These are phyloP conservation scores for Dryobotodes eremita DNA, from an alignment of 2,888 invertebrate genomes.

Conservation along the genomic window DNA sequence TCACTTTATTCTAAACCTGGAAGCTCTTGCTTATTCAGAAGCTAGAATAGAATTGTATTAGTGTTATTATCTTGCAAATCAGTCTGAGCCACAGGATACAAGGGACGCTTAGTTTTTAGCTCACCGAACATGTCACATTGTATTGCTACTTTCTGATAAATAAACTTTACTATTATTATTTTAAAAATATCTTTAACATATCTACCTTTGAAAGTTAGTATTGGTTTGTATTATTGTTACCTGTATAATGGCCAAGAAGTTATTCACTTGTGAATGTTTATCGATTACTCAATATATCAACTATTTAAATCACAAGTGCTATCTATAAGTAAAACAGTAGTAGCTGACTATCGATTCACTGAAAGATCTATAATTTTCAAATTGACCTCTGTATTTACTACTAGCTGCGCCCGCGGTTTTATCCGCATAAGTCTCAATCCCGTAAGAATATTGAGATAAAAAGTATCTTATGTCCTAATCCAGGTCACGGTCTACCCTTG, in stretches of 20 bases:
- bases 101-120: neutral
- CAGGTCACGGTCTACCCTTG: too few species aligned
- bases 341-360: neutral
- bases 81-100: neutral
- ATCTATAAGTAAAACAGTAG: neutral
- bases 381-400: neutral
- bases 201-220: neutral
- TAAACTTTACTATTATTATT: neutral
- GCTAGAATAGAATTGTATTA: neutral
- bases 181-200: neutral
- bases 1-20: neutral
- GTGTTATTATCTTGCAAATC: neutral
- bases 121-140: neutral
- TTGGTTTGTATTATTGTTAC: neutral
- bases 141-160: neutral
- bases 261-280: neutral
- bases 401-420: too few species aligned
- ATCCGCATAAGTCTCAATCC: too few species aligned
- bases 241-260: neutral
- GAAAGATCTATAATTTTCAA: neutral
- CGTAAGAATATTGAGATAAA: too few species aligned
- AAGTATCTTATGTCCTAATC: too few species aligned
- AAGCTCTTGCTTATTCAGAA: neutral
- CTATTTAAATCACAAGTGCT: neutral
- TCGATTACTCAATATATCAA: neutral